Base-by-base conservation (phyloP, 2,888 invertebrate species). In the Athetis lepigone region DNA sequence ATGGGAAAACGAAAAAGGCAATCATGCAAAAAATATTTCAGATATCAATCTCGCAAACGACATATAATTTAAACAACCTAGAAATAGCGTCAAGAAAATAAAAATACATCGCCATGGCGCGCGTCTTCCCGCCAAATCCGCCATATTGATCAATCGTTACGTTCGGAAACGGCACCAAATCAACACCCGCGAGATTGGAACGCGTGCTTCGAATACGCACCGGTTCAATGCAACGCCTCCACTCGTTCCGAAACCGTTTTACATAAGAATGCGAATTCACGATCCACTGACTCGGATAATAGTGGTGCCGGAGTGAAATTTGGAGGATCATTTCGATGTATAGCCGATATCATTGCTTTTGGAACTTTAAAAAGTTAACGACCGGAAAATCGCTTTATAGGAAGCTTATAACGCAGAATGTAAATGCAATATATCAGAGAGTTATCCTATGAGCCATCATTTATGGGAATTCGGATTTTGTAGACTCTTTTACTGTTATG, bases 251-350 rank as follows among this genome's bases (percentile, higher is more conserved):
- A 88, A 88, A 87, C 72, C 88, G 84, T 88, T 93, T 92, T 92
- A 90, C 91, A 90, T 92, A 92, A 91, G 91, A 91, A 93, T 90
- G 86, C 84, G 85, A 88, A 88, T 89, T 91, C 86, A 75, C 92
- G 89, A 89, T 64, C 84, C 94, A 93, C 75, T 92, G 94, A 82
- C 70, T 89, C 88, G 93, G 83, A 90, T 93, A 92, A 94, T 94
- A 93, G 92, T 90, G 83, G 75, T 75, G 82, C 70, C 61, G 79
- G 81, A 88, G 84, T 88, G 86, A 88, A 90, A 89, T 85, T 83
- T 75, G 75, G 75, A 84, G 82, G 87, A 89, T 89, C 74, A 72
- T 69, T 79, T 78, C 65, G 65, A 72, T 77, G 62, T 75, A 78
- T 77, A 74, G 64, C 62, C 58, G 67, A 69, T 75, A 75, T 75